Evolutionary conservation across 1,140 invertebrate species (phyloP).

Genomic region (Steinernema khuongi): DNA sequence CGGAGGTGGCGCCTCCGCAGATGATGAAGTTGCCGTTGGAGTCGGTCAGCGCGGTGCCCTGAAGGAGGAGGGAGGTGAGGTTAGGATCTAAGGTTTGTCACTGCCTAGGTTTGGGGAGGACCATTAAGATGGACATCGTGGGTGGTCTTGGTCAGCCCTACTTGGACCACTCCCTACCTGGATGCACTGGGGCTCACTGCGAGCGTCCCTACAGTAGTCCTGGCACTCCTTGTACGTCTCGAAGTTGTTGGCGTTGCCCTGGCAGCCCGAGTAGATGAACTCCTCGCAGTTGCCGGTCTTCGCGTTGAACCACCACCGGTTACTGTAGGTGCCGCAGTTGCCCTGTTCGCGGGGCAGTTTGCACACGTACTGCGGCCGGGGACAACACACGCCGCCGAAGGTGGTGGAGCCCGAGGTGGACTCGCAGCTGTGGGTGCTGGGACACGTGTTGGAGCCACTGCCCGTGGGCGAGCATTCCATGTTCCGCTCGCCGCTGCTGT

Average conservation of each 20-base stretch:
- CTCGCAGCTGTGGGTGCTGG: constrained; percentile 54
- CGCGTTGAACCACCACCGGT: constrained; percentile 58
- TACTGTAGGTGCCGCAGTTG: constrained; percentile 56
- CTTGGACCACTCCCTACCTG: too few species aligned
- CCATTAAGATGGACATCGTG: too few species aligned
- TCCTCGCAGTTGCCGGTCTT: constrained; percentile 59
- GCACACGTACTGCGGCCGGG: constrained; percentile 56
- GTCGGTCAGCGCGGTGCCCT: constrained; percentile 56
- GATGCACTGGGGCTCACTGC: constrained; percentile 34
- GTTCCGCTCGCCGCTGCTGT: constrained; percentile 54
- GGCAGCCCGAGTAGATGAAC: constrained; percentile 58
- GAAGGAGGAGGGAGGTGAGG: too few species aligned
- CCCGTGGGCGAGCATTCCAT: constrained; percentile 58
- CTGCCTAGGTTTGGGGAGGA: too few species aligned
- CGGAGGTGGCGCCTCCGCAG: constrained; percentile 50
- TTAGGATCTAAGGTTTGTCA: too few species aligned
- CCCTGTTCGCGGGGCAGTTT: constrained; percentile 56
- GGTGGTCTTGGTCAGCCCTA: too few species aligned
- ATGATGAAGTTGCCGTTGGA: constrained; percentile 59
- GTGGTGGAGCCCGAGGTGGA: constrained; percentile 54
- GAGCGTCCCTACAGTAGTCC: constrained; percentile 56
- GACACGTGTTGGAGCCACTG: constrained; percentile 51
- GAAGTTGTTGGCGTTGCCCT: constrained; percentile 47
- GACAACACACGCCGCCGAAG: constrained; percentile 56
- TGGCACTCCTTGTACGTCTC: constrained; percentile 58